Conservation (phyloP, 2,888 invertebrate genomes). For the Erebia epiphron region DNA sequence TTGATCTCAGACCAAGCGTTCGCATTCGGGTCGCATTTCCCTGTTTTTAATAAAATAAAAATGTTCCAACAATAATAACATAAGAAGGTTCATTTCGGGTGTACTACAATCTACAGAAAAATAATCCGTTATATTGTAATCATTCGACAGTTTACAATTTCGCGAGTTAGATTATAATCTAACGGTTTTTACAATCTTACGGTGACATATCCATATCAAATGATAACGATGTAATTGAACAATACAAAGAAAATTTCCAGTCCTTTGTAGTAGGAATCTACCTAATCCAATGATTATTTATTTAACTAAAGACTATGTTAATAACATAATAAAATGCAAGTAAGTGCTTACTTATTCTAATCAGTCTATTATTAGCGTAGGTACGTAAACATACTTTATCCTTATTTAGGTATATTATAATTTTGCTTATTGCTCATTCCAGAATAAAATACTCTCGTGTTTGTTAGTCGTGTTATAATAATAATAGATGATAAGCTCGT, state of each 20-base stretch:
- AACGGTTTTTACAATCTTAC: too few relatives aligned
- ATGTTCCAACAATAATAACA: too few relatives aligned
- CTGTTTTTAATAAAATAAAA: background rate
- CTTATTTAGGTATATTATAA: background rate
- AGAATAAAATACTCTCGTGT: constrained; percentile 2
- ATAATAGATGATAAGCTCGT: too few relatives aligned
- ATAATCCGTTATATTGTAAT: too few relatives aligned
- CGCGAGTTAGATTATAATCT: too few relatives aligned
- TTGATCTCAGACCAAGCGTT: too few relatives aligned
- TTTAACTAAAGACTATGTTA: background rate
- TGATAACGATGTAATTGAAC: too few relatives aligned
- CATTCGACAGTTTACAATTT: too few relatives aligned
- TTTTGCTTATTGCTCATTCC: background rate
- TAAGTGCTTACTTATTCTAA: constrained; percentile 5
- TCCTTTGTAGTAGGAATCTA: background rate
- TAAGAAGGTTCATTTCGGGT: too few relatives aligned
- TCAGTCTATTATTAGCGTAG: constrained; percentile 2
- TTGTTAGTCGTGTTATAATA: too few relatives aligned
- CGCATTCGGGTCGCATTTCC: background rate
- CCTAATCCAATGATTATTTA: background rate
- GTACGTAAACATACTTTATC: constrained; percentile 4
- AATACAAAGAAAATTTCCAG: background rate
- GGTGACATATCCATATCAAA: too few relatives aligned
- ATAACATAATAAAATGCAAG: background rate
- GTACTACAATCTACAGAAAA: too few relatives aligned